phyloP scores from a whole-genome alignment of 2,888 invertebrate species.

The Sarcophaga rosellei region DNA sequence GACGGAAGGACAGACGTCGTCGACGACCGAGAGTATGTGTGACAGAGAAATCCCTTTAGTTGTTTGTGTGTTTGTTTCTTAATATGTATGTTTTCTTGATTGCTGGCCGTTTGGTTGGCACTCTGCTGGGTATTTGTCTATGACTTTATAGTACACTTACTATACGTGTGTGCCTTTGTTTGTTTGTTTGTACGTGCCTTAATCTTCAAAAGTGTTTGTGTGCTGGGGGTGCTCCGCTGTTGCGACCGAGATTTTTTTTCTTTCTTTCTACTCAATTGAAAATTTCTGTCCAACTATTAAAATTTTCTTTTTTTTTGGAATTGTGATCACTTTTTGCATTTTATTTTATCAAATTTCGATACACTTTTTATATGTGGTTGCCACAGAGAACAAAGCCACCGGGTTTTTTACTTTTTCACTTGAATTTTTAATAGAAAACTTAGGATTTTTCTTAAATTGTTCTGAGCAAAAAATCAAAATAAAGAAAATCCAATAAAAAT shows the following conservation, averaged over 20 bases:
- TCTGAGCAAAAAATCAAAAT: conserved; percentile 59
- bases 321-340: neutral
- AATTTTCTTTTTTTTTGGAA: neutral
- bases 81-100: conserved; percentile 28
- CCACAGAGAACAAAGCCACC: neutral
- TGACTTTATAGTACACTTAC: neutral
- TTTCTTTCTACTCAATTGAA: neutral
- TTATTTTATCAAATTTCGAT: neutral
- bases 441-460: conserved; percentile 28
- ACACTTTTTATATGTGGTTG: neutral
- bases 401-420: conserved; percentile 10
- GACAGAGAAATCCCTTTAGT: neutral
- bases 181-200: conserved; percentile 13
- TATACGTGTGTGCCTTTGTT: neutral
- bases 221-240: conserved; percentile 44
- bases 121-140: conserved; percentile 24
- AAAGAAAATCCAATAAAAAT: conserved; percentile 60
- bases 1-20: neutral
- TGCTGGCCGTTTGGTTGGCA: conserved; percentile 9
- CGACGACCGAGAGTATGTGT: neutral
- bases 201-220: conserved; percentile 16
- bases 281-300: conserved; percentile 1
- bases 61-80: neutral
- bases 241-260: conserved; percentile 8
- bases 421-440: conserved; percentile 23